Percentiles rank a stretch among this genome's conserved stretches.
These are phyloP conservation scores for Pterocles gutturalis DNA, from an alignment of 2,113 vertebrate genomes.

Conservation along the genomic window DNA sequence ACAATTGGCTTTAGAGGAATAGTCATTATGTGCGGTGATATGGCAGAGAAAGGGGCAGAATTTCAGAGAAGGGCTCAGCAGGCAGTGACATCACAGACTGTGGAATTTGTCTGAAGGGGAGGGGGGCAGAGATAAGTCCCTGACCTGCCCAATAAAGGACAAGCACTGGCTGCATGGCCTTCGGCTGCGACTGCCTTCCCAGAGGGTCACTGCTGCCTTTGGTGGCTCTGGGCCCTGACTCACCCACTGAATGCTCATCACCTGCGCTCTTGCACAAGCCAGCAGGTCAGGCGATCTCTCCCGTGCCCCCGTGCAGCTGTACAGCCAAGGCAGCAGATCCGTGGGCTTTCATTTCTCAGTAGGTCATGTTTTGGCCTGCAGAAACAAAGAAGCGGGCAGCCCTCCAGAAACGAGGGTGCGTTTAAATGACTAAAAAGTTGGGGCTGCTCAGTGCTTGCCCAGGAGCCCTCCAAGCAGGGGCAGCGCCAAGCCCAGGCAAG, in stretches of 20 bases:
- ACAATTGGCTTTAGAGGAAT: background rate
- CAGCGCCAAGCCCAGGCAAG: background rate
- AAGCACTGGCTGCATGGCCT: background rate
- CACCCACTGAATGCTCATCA: accelerated
- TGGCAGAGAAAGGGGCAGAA: background rate
- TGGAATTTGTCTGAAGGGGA: background rate
- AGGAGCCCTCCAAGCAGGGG: background rate
- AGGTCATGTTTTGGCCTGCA: background rate
- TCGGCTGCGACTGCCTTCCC: background rate
- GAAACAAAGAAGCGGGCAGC: background rate
- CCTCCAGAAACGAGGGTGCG: accelerated
- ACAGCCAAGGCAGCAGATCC: background rate
- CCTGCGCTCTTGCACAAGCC: background rate
- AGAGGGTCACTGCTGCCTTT: background rate
- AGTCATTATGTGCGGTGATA: background rate
- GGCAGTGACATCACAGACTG: accelerated
- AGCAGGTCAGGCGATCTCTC: background rate
- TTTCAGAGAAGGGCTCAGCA: background rate
- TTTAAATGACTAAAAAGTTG: background rate
- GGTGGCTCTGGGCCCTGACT: background rate
- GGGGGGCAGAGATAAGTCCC: background rate
- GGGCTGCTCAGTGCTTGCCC: background rate
- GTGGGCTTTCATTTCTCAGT: background rate
- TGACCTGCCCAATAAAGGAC: background rate
- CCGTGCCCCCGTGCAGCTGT: accelerated